Base-by-base conservation (phyloP, 2,888 invertebrate genomes). In the Dynastes grantii region DNA sequence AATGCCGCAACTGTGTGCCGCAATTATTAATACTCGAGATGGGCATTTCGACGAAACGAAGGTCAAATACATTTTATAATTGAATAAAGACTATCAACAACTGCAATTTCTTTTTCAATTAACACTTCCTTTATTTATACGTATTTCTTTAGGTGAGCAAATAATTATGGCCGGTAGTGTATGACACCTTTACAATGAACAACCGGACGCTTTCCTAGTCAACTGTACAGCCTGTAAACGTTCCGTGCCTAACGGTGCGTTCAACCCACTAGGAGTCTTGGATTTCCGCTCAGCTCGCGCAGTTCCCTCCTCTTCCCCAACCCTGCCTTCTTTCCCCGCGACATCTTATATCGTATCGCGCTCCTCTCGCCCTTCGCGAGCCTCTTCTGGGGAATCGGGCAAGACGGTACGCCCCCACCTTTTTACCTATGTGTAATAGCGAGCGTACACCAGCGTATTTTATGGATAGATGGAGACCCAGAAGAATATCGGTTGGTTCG, bases 241-340 rank as follows among this genome's bases (percentile, higher is more conserved):
- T 61, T 53, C 27, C 45, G 77, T 77, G 68, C 32, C 77, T 77
- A 78, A 78, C 73, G 78, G 78, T 73, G 73, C 78, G 78, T 78
- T 78, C 78, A 78, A 78, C 78, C 78, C 78, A 65, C 64, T 45
- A 45, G 68, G 55, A 53, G 53, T 45, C 58, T 76, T 76, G 67
- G 67, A 76, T 68, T 68, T 55, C 67, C 76, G 76, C 67, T 40
- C 53, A 37, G 65, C 61, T 27, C 27, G 37, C 73, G 27, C 27
- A 61, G 22, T 45, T 5, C 8, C 37, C 27, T 61, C 45, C 37
- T 65, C 67, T 37, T n/a, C 40, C 13, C n/a, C 68, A 8, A 13
- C 45, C 53, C 32, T 8, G 27, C n/a, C 51, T 11, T 2, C 45
- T 2, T 2, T 16, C 65, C 40, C 16, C 9, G 1, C 45, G 45